Evolutionary conservation across 2,888 invertebrate genomes (phyloP).

Genomic region (Nephrotoma flavescens): DNA sequence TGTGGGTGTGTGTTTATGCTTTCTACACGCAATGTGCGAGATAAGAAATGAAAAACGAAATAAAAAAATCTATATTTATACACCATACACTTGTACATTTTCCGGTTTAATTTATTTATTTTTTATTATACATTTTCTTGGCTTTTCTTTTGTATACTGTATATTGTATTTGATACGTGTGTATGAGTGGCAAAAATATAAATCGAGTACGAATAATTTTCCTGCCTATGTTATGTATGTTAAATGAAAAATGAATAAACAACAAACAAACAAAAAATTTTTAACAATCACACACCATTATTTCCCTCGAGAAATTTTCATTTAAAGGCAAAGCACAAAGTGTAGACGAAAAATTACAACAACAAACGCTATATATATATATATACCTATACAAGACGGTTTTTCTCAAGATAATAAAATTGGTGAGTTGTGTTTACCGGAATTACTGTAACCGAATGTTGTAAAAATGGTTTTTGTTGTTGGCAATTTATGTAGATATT

Average conservation of each 20-base stretch:
- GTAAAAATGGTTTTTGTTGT: background rate
- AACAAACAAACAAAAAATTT: background rate
- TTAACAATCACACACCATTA: background rate
- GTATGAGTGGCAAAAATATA: background rate
- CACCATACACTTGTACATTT: background rate
- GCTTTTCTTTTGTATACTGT: background rate
- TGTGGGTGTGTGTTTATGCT: background rate
- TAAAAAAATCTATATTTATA: background rate
- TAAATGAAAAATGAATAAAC: background rate
- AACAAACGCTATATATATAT: background rate
- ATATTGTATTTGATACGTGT: background rate
- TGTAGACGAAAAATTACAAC: background rate
- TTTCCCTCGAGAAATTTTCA: background rate
- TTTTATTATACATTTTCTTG: background rate
- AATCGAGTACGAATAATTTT: background rate
- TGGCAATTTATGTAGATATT: background rate
- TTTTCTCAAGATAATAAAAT: background rate
- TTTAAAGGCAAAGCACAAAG: background rate
- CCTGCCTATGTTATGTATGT: background rate
- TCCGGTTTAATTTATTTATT: background rate
- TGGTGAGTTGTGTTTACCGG: background rate
- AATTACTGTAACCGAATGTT: background rate
- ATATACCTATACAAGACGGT: background rate
- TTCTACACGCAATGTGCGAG: background rate
- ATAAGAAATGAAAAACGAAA: background rate